Percentiles rank a stretch among this genome's conserved stretches.
These are phyloP conservation scores for Caenorhabditis sinica DNA, from an alignment of 2,888 invertebrate species.

Conservation along the genomic window DNA sequence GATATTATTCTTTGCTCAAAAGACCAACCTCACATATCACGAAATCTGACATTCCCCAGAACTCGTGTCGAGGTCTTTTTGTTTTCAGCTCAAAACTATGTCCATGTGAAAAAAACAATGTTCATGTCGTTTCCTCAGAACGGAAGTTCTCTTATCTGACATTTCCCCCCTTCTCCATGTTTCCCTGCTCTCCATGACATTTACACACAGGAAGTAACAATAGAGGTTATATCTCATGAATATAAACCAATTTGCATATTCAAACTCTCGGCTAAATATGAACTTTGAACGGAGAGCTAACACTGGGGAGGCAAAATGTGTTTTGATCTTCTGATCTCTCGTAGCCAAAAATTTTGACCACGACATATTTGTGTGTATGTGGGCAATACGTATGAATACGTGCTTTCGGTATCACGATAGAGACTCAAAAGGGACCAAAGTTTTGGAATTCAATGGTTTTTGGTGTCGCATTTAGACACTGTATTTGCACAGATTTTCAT, in stretches of 20 bases:
- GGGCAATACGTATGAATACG: neutral
- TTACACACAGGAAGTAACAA: neutral
- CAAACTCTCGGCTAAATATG: neutral
- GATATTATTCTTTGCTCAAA: too few species aligned
- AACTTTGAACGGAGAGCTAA: constrained; percentile 1
- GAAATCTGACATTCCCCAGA: too few species aligned
- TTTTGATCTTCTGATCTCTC: neutral
- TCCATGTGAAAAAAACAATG: too few species aligned
- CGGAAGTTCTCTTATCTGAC: too few species aligned
- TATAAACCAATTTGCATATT: neutral
- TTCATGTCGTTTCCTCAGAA: too few species aligned
- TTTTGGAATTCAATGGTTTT: neutral
- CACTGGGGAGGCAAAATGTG: neutral
- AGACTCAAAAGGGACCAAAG: neutral
- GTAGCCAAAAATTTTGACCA: neutral
- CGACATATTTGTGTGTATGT: neutral
- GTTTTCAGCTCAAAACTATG: too few species aligned
- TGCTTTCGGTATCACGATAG: neutral
- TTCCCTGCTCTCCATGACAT: constrained; percentile 2
- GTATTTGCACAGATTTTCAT: too few species aligned
- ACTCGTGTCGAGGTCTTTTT: too few species aligned
- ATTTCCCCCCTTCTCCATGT: too few species aligned
- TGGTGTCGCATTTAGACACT: too few species aligned
- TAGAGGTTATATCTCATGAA: neutral
- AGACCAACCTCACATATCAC: too few species aligned